These are phyloP conservation scores for Scolanthus callimorphus DNA, from an alignment of 92 coral and sea anemone species.

Conservation along the genomic window DNA sequence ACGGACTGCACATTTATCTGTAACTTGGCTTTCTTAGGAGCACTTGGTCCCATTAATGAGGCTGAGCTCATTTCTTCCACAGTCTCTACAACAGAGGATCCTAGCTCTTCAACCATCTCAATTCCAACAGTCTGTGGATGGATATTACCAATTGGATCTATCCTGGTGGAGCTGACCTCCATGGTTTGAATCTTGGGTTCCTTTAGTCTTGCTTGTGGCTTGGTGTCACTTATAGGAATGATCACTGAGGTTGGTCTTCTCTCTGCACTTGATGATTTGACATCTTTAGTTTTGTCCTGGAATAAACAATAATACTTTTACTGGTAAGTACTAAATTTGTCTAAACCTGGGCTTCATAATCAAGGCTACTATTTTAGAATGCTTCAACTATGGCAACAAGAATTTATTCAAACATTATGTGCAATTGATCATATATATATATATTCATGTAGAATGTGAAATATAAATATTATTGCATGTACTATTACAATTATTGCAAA, in stretches of 20 bases:
- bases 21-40: slow-evolving; percentile 68
- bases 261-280: slow-evolving; percentile 38
- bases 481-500: no score
- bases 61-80: slow-evolving; percentile 84
- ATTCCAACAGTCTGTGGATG: slow-evolving; percentile 55
- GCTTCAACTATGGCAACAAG: no score
- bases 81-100: slow-evolving; percentile 74
- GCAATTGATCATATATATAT: no score
- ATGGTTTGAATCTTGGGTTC: slow-evolving; percentile 58
- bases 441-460: no score
- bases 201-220: slow-evolving; percentile 27
- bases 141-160: slow-evolving; percentile 32
- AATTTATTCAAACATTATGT: no score
- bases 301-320: not conserved
- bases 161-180: slow-evolving; percentile 45
- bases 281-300: slow-evolving; percentile 70
- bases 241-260: slow-evolving; percentile 51
- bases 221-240: slow-evolving; percentile 23
- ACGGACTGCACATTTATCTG: slow-evolving; percentile 67
- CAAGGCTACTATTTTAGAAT: no score
- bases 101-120: slow-evolving; percentile 76
- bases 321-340: no score
- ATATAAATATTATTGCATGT: no score
- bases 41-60: slow-evolving; percentile 52
- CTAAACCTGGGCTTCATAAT: no score